Evolutionary conservation across 2,113 vertebrate species (phyloP).

Genomic region (Tonatia bakeri): DNA sequence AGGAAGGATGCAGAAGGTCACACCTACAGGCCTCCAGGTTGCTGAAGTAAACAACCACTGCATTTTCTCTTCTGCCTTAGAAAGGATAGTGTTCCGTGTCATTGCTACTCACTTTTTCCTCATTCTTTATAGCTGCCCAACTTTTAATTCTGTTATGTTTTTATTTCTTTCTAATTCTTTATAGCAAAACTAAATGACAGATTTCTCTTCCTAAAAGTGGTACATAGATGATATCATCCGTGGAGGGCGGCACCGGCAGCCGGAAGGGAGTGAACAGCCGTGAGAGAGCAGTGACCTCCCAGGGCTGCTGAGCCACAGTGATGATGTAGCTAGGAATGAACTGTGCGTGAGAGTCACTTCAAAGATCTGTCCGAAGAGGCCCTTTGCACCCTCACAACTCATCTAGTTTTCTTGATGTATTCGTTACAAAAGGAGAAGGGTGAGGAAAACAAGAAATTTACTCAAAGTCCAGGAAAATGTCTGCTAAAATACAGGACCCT

Average conservation of each 20-base stretch:
- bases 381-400: background rate
- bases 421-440: background rate
- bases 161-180: background rate
- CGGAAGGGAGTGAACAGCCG: background rate
- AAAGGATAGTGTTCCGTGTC: conserved; percentile 48
- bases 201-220: background rate
- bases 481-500: background rate
- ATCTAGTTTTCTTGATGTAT: background rate
- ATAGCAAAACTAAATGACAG: background rate
- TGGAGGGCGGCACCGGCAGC: background rate
- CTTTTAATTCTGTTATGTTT: background rate
- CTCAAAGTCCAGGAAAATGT: background rate
- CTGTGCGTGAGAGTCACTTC: background rate
- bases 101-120: conserved; percentile 20
- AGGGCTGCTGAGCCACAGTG: rapidly evolving
- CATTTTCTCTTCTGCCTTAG: conserved; percentile 61
- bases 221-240: background rate
- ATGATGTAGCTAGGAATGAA: background rate
- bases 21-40: conserved; percentile 48
- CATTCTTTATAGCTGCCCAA: conserved; percentile 30
- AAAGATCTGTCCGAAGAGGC: background rate
- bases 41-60: conserved; percentile 54
- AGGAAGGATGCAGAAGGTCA: conserved; percentile 73
- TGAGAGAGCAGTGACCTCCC: background rate
- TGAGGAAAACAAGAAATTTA: background rate